Evolutionary conservation across 2,113 vertebrate species (phyloP).

Genomic region (Pipra filicauda): DNA sequence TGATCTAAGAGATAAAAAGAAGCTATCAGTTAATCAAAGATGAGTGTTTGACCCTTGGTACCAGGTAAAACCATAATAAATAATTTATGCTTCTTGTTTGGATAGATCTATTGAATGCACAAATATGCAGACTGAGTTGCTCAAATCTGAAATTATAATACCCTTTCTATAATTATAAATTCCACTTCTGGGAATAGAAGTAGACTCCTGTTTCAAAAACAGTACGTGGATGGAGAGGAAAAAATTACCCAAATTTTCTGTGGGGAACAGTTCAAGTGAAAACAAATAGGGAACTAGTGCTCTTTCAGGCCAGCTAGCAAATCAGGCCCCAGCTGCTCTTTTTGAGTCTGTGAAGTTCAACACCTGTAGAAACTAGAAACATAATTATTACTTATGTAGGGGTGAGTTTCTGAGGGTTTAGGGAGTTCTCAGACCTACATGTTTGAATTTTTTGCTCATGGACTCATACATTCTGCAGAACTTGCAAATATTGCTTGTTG

Average conservation of each 20-base stretch:
- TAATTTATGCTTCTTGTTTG: not conserved
- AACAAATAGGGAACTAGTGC: not conserved
- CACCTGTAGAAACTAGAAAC: not conserved
- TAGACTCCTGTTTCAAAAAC: not conserved
- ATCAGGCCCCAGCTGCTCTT: not conserved
- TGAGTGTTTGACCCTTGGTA: not conserved
- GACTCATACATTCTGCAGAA: not conserved
- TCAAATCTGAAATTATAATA: conserved; percentile 41
- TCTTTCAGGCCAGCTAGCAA: not conserved
- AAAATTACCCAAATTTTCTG: not conserved
- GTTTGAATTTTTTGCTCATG: not conserved
- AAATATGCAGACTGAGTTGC: not conserved
- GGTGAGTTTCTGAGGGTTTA: not conserved
- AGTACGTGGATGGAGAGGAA: not conserved
- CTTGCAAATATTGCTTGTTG: not conserved
- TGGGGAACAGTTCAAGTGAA: not conserved
- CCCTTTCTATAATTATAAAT: not conserved
- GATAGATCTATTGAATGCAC: not conserved
- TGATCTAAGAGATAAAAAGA: not conserved
- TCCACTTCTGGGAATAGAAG: not conserved
- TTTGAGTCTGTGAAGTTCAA: not conserved
- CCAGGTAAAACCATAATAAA: not conserved
- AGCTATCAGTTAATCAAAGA: not conserved
- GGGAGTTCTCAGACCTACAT: not conserved
- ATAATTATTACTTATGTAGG: not conserved